Conservation (phyloP, 2,888 invertebrate species). For the Chaitophorus viminalis region DNA sequence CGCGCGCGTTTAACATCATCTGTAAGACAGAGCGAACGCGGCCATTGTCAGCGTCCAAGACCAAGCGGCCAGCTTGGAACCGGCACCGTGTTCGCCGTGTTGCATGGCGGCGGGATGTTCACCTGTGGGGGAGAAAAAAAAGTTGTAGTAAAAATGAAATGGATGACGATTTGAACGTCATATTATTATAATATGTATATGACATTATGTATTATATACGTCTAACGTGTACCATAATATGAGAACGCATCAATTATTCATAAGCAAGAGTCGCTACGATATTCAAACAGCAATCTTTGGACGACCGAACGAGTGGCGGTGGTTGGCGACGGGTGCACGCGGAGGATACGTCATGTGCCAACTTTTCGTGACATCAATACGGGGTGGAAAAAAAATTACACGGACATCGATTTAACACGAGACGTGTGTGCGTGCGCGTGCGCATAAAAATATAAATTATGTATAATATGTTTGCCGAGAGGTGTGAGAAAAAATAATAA, state of each 20-base stretch:
- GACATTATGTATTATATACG: no score
- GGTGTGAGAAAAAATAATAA: neutral
- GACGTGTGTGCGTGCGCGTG: neutral
- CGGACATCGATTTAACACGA: constrained; percentile 6
- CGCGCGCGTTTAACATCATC: constrained; percentile 47
- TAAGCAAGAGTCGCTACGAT: neutral
- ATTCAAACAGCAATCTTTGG: constrained; percentile 13
- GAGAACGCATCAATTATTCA: constrained; percentile 37
- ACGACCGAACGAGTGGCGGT: neutral
- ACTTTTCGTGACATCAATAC: constrained; percentile 14
- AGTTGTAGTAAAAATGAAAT: neutral
- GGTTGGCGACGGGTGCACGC: neutral
- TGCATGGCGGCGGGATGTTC: constrained; percentile 83
- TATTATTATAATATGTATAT: no score
- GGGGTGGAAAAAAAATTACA: neutral
- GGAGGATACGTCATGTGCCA: neutral
- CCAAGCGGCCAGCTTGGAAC: constrained; percentile 63
- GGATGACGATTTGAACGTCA: neutral
- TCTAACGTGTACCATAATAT: no score
- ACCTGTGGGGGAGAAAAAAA: constrained; percentile 69
- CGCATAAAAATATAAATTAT: neutral
- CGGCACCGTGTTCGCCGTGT: constrained; percentile 69
- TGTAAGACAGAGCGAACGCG: constrained; percentile 47
- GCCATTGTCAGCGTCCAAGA: constrained; percentile 63
- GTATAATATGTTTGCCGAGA: neutral